phyloP scores from a whole-genome alignment of 2,113 vertebrate genomes.

The Gorilla gorilla region DNA sequence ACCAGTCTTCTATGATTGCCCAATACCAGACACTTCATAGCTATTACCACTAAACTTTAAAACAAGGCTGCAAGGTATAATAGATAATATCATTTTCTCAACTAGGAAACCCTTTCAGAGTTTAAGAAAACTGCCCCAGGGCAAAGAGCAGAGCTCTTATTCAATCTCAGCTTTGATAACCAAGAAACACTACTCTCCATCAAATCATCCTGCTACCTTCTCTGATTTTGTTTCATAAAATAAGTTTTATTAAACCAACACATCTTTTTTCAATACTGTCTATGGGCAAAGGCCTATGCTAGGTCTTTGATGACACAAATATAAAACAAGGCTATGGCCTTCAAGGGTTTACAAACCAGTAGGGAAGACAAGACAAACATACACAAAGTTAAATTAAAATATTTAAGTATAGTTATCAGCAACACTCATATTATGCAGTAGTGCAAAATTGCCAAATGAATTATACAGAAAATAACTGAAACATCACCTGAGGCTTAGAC shows the following conservation, averaged over 20 bases:
- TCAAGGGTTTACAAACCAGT: not conserved
- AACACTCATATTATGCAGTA: not conserved
- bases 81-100: not conserved
- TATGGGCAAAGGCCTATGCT: not conserved
- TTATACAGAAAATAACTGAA: slow-evolving; percentile 33
- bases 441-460: not conserved
- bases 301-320: not conserved
- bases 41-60: not conserved
- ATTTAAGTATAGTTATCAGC: not conserved
- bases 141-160: not conserved
- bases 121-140: not conserved
- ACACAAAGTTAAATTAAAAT: slow-evolving; percentile 14
- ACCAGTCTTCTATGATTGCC: not conserved
- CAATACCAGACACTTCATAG: not conserved
- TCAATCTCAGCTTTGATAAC: not conserved
- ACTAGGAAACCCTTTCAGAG: not conserved
- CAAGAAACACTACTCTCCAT: not conserved
- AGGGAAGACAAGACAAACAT: not conserved
- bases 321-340: not conserved
- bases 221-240: slow-evolving; percentile 43
- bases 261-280: not conserved
- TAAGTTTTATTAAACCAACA: slow-evolving; percentile 32
- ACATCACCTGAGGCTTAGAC: not conserved
- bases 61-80: not conserved
- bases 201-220: not conserved